Conservation (phyloP, 2,797 vertebrate species). For the Emydoidea blandingii region DNA sequence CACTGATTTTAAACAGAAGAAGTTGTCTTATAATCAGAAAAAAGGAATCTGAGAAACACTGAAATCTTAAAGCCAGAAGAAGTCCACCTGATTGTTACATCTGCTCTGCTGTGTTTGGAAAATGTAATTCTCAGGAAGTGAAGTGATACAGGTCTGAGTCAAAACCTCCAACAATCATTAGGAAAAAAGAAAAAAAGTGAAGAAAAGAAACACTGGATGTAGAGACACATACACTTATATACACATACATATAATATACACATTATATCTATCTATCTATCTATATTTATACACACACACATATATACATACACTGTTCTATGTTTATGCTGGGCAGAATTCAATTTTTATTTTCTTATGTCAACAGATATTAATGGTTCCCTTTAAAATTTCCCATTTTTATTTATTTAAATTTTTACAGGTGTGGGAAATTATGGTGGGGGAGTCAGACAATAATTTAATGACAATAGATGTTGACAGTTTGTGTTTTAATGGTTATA, state of each 20-base stretch:
- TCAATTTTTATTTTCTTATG: background rate
- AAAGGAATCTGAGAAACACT: background rate
- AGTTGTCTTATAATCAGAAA: background rate
- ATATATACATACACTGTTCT: background rate
- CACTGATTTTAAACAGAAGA: background rate
- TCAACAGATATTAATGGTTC: background rate
- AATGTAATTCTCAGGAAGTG: background rate
- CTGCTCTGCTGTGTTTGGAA: background rate
- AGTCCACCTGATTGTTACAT: background rate
- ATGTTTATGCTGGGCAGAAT: background rate
- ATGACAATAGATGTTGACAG: background rate
- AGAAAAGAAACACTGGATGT: background rate
- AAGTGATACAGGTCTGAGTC: background rate
- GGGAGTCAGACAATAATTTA: background rate
- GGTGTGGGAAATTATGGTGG: background rate
- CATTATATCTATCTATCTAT: no score
- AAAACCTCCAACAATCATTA: background rate
- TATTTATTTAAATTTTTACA: background rate
- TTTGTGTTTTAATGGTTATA: background rate
- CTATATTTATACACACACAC: background rate
- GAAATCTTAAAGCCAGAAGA: background rate
- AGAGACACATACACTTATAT: no score
- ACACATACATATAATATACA: no score
- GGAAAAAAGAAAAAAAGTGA: background rate
- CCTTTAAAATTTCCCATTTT: background rate